Evolutionary conservation across 2,888 invertebrate genomes (phyloP).

Genomic region (Andricus quercusramuli): DNA sequence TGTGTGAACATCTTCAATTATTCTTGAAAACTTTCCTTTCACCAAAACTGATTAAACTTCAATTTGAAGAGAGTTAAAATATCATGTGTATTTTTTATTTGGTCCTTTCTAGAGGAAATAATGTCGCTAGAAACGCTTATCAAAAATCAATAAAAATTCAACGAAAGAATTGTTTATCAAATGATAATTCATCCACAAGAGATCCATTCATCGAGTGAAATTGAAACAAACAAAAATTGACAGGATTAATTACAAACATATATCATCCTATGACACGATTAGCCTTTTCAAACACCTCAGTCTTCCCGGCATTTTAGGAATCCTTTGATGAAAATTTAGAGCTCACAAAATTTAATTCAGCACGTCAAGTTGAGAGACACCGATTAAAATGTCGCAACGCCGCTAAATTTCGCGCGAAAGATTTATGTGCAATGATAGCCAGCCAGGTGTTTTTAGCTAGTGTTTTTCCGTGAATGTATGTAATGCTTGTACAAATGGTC

Average conservation of each 20-base stretch:
- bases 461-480: conserved; percentile 11
- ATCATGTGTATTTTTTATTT: background rate
- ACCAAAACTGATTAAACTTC: background rate
- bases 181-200: background rate
- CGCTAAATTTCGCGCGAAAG: conserved; percentile 32
- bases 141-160: background rate
- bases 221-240: conserved; percentile 28
- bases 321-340: conserved; percentile 34
- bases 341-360: conserved; percentile 39
- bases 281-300: background rate
- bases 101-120: background rate
- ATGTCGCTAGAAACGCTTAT: background rate
- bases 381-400: conserved; percentile 32
- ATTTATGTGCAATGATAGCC: conserved; percentile 39
- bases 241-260: conserved; percentile 30
- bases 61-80: background rate
- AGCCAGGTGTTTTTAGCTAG: conserved; percentile 37
- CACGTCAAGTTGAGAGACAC: conserved; percentile 39
- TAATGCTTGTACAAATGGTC: conserved; percentile 13
- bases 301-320: conserved; percentile 23
- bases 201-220: background rate
- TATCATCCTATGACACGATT: conserved; percentile 29
- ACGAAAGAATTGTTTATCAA: background rate
- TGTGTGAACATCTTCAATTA: too few relatives aligned
- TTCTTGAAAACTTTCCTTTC: rapidly evolving